phyloP scores from a whole-genome alignment of 2,113 vertebrate genomes.

The Malurus cyaneus region DNA sequence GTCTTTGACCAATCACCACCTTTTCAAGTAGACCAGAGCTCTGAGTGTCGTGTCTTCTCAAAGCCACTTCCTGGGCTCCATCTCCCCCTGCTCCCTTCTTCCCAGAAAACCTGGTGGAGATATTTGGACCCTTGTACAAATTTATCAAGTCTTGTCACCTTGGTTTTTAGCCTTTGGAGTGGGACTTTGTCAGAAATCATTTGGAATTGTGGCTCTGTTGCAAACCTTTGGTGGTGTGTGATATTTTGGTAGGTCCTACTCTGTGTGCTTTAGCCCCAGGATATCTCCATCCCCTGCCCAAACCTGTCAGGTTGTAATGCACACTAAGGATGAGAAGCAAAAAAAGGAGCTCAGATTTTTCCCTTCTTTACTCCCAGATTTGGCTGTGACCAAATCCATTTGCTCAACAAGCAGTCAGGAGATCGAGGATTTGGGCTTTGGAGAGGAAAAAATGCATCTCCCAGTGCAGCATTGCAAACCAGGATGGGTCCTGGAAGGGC shows the following conservation, averaged over 20 bases:
- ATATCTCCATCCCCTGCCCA: neutral
- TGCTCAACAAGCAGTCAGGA: neutral
- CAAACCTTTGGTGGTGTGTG: too few relatives aligned
- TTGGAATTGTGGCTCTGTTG: neutral
- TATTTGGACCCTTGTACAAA: neutral
- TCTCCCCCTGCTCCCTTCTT: neutral
- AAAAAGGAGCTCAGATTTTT: neutral
- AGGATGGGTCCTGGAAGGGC: neutral
- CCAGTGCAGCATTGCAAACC: neutral
- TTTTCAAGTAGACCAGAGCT: neutral
- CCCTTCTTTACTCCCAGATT: neutral
- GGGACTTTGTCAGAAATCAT: neutral
- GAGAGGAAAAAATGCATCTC: neutral
- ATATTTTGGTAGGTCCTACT: neutral
- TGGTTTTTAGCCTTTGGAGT: neutral
- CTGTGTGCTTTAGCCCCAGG: accelerated
- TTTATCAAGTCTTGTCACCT: neutral
- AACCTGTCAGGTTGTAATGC: neutral
- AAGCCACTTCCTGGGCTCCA: neutral
- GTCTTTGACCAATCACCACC: neutral
- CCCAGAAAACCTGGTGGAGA: neutral
- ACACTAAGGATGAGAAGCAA: neutral
- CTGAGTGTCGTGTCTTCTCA: neutral
- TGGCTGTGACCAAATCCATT: neutral
- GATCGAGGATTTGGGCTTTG: neutral